Evolutionary conservation across 2,797 vertebrate genomes (phyloP).

Genomic region (Rousettus madagascariensis): DNA sequence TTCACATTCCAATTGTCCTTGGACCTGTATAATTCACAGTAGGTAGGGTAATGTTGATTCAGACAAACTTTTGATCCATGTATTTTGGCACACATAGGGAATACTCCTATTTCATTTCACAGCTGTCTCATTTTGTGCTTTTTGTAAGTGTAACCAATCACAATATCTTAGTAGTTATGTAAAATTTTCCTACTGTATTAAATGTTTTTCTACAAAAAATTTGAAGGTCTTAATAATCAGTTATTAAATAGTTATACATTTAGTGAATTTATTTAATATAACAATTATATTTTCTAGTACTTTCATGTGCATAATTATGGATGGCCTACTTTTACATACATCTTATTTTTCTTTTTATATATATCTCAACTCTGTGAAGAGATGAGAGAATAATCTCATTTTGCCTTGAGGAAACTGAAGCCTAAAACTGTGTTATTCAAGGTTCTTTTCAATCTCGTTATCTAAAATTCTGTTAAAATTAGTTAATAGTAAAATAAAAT

Average conservation of each 20-base stretch:
- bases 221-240: background rate
- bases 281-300: background rate
- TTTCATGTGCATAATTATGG: background rate
- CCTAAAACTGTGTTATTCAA: background rate
- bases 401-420: background rate
- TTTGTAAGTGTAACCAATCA: background rate
- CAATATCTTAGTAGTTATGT: background rate
- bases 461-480: background rate
- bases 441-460: background rate
- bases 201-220: background rate
- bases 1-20: conserved; percentile 35
- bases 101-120: background rate
- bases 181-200: background rate
- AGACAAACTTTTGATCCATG: background rate
- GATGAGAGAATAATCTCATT: background rate
- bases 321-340: background rate
- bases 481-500: background rate
- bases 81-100: background rate
- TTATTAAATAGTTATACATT: background rate
- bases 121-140: background rate
- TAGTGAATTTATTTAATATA: background rate
- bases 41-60: background rate
- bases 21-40: background rate
- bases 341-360: background rate
- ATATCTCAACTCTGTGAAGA: background rate